Conservation (phyloP, 2,113 vertebrate genomes). For the Amia ocellicauda region DNA sequence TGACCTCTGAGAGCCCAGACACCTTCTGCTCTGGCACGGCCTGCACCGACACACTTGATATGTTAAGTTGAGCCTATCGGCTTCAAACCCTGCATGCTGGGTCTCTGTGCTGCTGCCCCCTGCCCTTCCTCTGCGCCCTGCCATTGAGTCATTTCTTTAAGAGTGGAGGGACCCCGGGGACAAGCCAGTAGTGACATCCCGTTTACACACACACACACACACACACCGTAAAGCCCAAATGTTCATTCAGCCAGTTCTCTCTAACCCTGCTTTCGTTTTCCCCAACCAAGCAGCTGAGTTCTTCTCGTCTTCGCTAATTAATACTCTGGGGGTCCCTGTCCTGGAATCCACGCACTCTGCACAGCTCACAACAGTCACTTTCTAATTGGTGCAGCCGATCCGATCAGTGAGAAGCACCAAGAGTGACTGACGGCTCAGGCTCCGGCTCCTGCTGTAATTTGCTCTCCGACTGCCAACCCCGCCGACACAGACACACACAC, state of each 20-base stretch:
- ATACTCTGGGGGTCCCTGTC: constrained; percentile 80
- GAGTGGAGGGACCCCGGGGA: constrained; percentile 74
- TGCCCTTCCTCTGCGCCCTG: constrained; percentile 77
- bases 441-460: constrained; percentile 80
- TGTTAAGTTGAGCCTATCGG: constrained; percentile 76
- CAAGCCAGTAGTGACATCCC: constrained; percentile 54
- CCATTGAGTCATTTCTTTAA: constrained; percentile 84
- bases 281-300: constrained; percentile 59
- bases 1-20: no score
- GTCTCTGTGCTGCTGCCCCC: background rate
- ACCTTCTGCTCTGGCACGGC: no score
- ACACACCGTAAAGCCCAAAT: constrained; percentile 67
- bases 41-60: background rate
- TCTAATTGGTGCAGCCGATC: constrained; percentile 79
- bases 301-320: constrained; percentile 86
- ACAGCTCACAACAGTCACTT: constrained; percentile 79
- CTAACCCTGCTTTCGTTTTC: no score
- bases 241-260: constrained; percentile 79
- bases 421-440: constrained; percentile 78
- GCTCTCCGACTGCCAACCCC: constrained; percentile 65
- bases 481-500: background rate
- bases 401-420: constrained; percentile 63
- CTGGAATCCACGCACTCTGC: constrained; percentile 80
- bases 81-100: constrained; percentile 26
- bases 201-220: constrained; percentile 55